Percentiles rank a stretch among this genome's conserved stretches.
phyloP scores from a whole-genome alignment of 2,797 vertebrate species.

The Phoxinus dragarum region DNA sequence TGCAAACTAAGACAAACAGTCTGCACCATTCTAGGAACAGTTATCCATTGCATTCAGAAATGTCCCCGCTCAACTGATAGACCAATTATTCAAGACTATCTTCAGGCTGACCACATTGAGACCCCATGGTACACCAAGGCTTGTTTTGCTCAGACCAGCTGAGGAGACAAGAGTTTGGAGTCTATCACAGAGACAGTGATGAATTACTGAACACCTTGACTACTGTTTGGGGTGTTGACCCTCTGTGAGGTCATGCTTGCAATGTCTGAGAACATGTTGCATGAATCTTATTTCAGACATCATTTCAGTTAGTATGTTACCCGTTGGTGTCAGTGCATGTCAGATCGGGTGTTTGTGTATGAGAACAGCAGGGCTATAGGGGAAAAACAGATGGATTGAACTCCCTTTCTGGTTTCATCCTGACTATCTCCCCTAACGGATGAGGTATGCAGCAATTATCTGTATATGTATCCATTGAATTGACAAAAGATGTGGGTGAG shows the following conservation, averaged over 20 bases:
- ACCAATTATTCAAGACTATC: slow-evolving; percentile 33
- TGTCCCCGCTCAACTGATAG: neutral
- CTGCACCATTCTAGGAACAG: neutral
- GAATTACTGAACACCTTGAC: slow-evolving; percentile 32
- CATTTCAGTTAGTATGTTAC: slow-evolving; percentile 11
- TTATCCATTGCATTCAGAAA: slow-evolving; percentile 21
- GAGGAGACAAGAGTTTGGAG: slow-evolving; percentile 13
- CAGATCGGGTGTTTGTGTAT: neutral
- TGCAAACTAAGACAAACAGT: slow-evolving; percentile 20
- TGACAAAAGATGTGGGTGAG: neutral
- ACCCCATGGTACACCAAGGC: neutral
- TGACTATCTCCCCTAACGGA: neutral
- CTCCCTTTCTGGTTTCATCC: slow-evolving; percentile 1
- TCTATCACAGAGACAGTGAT: slow-evolving; percentile 41
- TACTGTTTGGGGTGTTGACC: slow-evolving; percentile 30
- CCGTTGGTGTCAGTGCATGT: slow-evolving; percentile 3
- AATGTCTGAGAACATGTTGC: slow-evolving; percentile 10
- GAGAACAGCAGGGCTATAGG: neutral
- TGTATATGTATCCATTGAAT: neutral
- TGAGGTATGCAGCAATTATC: neutral
- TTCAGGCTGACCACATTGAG: slow-evolving; percentile 16
- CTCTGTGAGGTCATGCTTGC: slow-evolving; percentile 35
- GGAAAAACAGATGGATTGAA: slow-evolving; percentile 3
- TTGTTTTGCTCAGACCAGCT: slow-evolving; percentile 29
- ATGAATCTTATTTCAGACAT: slow-evolving; percentile 43